Evolutionary conservation across 2,797 vertebrate species (phyloP).

Genomic region (Gouania willdenowi): DNA sequence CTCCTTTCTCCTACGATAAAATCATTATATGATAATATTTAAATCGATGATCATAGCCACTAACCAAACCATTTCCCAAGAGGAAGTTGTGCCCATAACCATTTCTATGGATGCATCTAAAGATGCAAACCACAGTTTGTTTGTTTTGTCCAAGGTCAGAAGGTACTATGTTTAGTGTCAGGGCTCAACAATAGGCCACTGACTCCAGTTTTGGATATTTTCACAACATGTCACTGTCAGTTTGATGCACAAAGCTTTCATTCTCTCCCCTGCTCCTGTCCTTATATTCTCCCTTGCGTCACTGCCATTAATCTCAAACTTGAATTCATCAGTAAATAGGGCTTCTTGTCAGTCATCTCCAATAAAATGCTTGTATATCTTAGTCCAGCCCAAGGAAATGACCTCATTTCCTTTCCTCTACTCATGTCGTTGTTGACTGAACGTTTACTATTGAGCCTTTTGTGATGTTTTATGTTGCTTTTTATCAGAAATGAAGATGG

Average conservation of each 20-base stretch:
- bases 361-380: neutral
- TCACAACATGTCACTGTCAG: neutral
- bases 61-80: too few relatives aligned
- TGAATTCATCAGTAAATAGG: neutral
- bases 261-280: neutral
- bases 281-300: neutral
- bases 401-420: neutral
- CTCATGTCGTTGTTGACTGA: too few relatives aligned
- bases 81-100: too few relatives aligned
- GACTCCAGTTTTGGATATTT: neutral
- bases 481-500: neutral
- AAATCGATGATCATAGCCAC: too few relatives aligned
- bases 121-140: too few relatives aligned
- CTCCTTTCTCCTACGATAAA: too few relatives aligned
- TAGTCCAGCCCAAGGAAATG: neutral
- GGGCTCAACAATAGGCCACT: too few relatives aligned
- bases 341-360: neutral
- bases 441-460: too few relatives aligned
- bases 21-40: too few relatives aligned
- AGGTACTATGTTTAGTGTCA: too few relatives aligned
- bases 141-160: too few relatives aligned
- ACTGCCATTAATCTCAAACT: neutral
- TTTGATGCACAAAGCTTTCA: neutral
- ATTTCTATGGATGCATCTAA: too few relatives aligned
- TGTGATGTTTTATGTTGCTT: neutral